Base-by-base conservation (phyloP, 2,113 vertebrate species). In the Plestiodon gilberti region DNA sequence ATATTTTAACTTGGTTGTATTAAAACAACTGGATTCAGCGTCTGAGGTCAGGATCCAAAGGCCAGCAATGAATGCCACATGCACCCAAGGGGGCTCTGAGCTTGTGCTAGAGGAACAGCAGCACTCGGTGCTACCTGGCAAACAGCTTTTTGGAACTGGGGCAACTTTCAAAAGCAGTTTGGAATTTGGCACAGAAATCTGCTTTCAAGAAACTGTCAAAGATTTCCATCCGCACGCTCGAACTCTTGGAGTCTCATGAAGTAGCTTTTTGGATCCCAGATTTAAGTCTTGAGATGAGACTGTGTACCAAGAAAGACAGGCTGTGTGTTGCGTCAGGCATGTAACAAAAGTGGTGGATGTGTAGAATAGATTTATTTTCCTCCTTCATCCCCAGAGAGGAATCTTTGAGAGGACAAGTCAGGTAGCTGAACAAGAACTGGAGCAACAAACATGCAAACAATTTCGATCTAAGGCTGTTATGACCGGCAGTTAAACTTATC, bases 41-140 rank as follows among this genome's bases (percentile, higher is more conserved):
- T 33, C 83, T 81, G 82, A 28, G 55, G 85, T 67, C 17, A 55
- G 90, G 59, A 40, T 62, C 22, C 11, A 62, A 79, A 62, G 75
- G 33, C 6, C 15, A 77, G 7, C 14, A 64, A 30, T 38, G 40
- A 38, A 13, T 43, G 40, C 25, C 61, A n/a, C n/a, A 64, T 28
- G 28, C 23, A 28, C 10, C 2, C 22, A 80, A 28, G 23, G 35
- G 14, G 61, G 59, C 5, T 38, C 57, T 62, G 33, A 38, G 20
- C 20, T 35, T 79, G 33, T 62, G 4, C 6, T 62, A 7, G 22
- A 3, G 6, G 20, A 77, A 76, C 74, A 62, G 30, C 43, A 55
- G 55, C 35, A 61, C 11, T 6, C 33, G 10, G 28, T 28, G 59
- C 59, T 40, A 38, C 7, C 38, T 38, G 59, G 20, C 33, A 33